Evolutionary conservation across 2,888 invertebrate genomes (phyloP), one percentile per base, ranked within the genome.

Genomic region (Drosophila longiperda): DNA sequence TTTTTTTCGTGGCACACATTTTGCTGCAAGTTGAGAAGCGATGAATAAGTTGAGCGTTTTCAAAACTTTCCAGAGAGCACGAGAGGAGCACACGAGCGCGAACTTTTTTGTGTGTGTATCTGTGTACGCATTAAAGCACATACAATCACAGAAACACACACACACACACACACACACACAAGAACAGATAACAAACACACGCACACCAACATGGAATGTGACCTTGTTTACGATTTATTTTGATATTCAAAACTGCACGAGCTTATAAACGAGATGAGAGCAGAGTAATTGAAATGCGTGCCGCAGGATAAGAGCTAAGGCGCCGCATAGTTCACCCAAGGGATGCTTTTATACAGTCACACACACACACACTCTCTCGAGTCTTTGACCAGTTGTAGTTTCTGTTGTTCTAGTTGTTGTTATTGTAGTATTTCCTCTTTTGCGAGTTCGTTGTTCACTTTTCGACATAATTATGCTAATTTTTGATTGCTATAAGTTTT

Each of bases 161-260:
- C 73, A 68, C 73, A 66, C 68, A 78, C 58, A 81, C 73, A 66
- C 62, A 55, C 48, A 61, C 55, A 62, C 60, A 55, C 42, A 61
- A 26, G 4, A 49, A 61, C 60, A 29, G 29, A 29, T 29, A 29
- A 53, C 59, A 65, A 61, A 53, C 63, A 55, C 66, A 62, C 63
- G 66, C 68, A 70, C 71, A 66, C 62, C 57, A 60, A 73, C 61
- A 61, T 52, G 60, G 80, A 88, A 82, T 78, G 80, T 85, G 88
- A 88, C 85, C 88, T 86, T 86, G 85, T 86, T 86, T 88, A 88
- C 88, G 87, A 83, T 86, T 88, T 86, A 86, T 86, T 86, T 88
- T 88, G 85, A 86, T 86, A 86, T 88, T 88, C 80, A 88, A 86
- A 85, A 76, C 83, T 83, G 82, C 86, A 80, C 73, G 76, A 80